Base-by-base conservation (phyloP, 2,113 vertebrate genomes). In the Phoxinus phoxinus region DNA sequence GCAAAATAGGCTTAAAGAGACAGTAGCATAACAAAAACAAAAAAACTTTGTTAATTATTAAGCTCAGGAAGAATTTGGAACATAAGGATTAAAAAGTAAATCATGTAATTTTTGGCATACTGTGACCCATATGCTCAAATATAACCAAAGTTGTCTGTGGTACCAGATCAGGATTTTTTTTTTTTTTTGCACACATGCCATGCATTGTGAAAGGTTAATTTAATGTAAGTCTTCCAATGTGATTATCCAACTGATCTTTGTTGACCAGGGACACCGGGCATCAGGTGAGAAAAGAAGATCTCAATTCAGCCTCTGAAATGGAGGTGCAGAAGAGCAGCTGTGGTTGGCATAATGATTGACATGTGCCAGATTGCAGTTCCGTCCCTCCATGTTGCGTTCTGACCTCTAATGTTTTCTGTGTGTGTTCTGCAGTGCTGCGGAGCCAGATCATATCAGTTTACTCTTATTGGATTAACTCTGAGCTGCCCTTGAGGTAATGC, bases 221-320 rank as follows among this genome's bases (percentile, higher is more conserved):
- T 83, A 65, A 85, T 89, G 71, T 78, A 73, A 76, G 78, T 73
- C 63, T 85, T 86, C 44, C 71, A 83, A 85, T 85, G 84, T 21
- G 87, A 87, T 89, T 87, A 89, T 85, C 85, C 84, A 73, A 59
- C 78, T 85, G 78, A 74, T 77, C 79, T 86, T 75, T 73, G 83
- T 63, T 72, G 72, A 63, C 83, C 69, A 58, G 41, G 78, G 59
- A 82, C 46, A 41, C 25, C 19, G 5, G 73, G 85, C 59, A 85
- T 82, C 82, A 85, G 85, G 83, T 89, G 88, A 73, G 78, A 30
- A 85, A 59, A 53, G 44, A 11, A 76, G n/a, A 44, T 67, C 63
- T 83, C 41, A 41, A 80, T 84, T 76, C 61, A 51, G 82, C 61
- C 25, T 73, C 81, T 71, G 65, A 72, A 83, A 72, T 72, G 67